Evolutionary conservation across 2,888 invertebrate genomes (phyloP).

Genomic region (Cataglyphis cursor): DNA sequence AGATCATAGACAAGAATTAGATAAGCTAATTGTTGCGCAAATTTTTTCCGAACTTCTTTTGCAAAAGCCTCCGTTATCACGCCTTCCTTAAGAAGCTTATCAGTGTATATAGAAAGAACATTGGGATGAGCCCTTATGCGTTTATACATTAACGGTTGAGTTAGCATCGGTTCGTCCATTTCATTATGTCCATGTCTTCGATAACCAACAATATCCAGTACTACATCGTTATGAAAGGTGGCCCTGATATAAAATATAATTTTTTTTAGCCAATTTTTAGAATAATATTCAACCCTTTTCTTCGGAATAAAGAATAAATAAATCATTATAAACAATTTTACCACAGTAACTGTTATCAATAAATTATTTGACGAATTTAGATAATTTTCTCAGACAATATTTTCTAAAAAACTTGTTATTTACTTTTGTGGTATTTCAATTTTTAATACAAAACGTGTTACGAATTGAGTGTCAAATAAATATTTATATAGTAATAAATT

Average conservation of each 20-base stretch:
- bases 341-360: neutral
- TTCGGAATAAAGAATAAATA: neutral
- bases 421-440: neutral
- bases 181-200: constrained; percentile 97
- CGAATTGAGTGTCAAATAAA: neutral
- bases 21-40: neutral
- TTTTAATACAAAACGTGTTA: neutral
- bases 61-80: constrained; percentile 91
- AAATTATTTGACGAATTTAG: neutral
- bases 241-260: constrained; percentile 87
- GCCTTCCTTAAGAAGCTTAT: constrained; percentile 91
- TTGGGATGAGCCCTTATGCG: constrained; percentile 90
- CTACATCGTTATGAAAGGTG: constrained; percentile 94
- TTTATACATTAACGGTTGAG: constrained; percentile 98
- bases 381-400: neutral
- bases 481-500: constrained; percentile 23
- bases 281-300: neutral
- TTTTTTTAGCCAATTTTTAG: neutral
- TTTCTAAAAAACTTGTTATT: neutral
- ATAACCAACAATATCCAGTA: constrained; percentile 94
- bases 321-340: neutral
- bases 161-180: constrained; percentile 97
- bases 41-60: constrained; percentile 85
- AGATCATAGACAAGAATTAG: neutral
- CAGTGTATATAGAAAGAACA: constrained; percentile 91